Conservation (phyloP, 2,888 invertebrate species). For the Synergus umbraculus region DNA sequence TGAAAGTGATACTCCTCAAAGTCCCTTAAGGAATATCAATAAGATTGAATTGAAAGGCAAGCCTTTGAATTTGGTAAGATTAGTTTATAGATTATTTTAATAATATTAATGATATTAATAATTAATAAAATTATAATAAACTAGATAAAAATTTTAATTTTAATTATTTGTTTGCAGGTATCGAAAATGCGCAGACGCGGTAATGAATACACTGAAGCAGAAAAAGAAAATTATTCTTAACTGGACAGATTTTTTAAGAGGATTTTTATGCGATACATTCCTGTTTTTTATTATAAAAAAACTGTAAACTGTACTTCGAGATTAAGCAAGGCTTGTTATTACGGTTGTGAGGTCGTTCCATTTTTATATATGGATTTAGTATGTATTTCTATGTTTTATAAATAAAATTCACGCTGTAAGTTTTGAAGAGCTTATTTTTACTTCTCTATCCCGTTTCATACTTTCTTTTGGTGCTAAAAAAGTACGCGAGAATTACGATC, state of each 20-base stretch:
- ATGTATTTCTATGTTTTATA: not conserved
- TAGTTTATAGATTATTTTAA: conserved; percentile 38
- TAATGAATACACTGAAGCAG: conserved; percentile 50
- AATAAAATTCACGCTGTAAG: not conserved
- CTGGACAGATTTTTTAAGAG: not conserved
- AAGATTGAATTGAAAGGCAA: conserved; percentile 25
- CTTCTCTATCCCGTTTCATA: not conserved
- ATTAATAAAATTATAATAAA: not conserved
- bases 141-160: not conserved
- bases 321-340: not conserved
- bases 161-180: conserved; percentile 45
- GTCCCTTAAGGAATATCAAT: conserved; percentile 6
- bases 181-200: conserved; percentile 42
- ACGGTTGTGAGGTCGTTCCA: not conserved
- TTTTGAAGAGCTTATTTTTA: not conserved
- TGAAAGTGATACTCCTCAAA: not conserved
- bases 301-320: not conserved
- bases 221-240: conserved; percentile 70
- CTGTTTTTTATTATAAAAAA: not conserved
- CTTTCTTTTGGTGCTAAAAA: too few species aligned
- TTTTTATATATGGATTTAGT: not conserved
- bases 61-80: conserved; percentile 13
- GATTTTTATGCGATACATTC: not conserved
- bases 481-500: too few species aligned
- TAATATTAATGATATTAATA: not conserved